A percentile compares a stretch with the other conserved stretches of the same genome.
Evolutionary conservation across 2,113 vertebrate species (phyloP).

Genomic region (Pontoporia blainvillei): DNA sequence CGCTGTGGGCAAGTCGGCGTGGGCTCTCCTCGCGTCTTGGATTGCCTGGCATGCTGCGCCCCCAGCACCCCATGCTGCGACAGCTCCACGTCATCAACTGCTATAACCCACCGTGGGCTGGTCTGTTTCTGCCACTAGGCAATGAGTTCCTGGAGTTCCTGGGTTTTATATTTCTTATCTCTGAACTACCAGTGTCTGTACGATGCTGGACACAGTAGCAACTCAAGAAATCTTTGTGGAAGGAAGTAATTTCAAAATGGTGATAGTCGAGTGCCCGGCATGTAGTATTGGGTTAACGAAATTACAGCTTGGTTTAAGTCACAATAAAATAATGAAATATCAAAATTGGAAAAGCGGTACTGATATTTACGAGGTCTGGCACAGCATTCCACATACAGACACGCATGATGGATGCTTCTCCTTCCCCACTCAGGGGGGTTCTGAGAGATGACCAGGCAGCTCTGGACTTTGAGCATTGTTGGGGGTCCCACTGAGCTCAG

Average conservation of each 20-base stretch:
- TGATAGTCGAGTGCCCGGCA: neutral
- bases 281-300: neutral
- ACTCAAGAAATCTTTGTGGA: neutral
- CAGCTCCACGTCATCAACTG: rapidly evolving
- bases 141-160: neutral
- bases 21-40: rapidly evolving
- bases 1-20: rapidly evolving
- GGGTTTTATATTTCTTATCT: neutral
- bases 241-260: neutral
- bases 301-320: neutral
- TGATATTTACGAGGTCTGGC: rapidly evolving
- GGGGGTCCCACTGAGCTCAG: too few relatives aligned
- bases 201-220: neutral
- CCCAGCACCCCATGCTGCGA: neutral
- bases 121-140: neutral
- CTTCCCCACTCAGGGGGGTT: too few relatives aligned
- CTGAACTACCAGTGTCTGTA: neutral
- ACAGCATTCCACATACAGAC: rapidly evolving
- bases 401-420: too few relatives aligned
- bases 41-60: rapidly evolving
- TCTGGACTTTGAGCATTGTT: too few relatives aligned
- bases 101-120: rapidly evolving
- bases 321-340: neutral
- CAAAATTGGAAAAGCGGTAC: neutral
- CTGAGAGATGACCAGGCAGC: neutral